phyloP scores from a whole-genome alignment of 2,888 invertebrate genomes.

The Chrysolina haemoptera region DNA sequence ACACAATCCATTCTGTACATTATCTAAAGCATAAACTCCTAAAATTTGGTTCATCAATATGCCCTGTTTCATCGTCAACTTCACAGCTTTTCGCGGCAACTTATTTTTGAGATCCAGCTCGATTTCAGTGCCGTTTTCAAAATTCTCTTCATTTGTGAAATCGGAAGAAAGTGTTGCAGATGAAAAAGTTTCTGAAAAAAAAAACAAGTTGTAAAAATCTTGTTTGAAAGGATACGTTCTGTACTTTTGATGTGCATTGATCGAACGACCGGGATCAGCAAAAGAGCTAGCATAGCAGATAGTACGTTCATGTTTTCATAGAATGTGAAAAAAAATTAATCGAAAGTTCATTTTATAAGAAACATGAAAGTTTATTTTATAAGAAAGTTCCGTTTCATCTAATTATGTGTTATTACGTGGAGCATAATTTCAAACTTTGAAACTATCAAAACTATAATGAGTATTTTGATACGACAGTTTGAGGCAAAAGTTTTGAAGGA shows the following conservation, averaged over 20 bases:
- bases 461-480: too few relatives aligned
- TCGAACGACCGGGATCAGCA: background rate
- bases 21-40: conserved; percentile 56
- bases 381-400: too few relatives aligned
- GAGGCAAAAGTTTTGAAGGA: too few relatives aligned
- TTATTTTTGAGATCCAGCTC: background rate
- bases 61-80: conserved; percentile 60
- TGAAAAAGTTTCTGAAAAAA: background rate
- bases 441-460: too few relatives aligned
- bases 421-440: background rate
- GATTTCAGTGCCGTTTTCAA: background rate
- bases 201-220: background rate
- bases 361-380: background rate
- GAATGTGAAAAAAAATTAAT: background rate
- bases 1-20: conserved; percentile 54
- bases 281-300: background rate
- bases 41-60: conserved; percentile 63
- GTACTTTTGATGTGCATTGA: background rate
- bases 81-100: conserved; percentile 46
- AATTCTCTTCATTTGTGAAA: background rate
- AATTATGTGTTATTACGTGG: conserved; percentile 1
- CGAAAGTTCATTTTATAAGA: background rate
- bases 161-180: background rate
- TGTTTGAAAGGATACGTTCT: background rate
- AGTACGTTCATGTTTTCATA: background rate